Percentiles rank a stretch among this genome's conserved stretches.
Conservation (phyloP, 1,140 invertebrate genomes). For the Euwallacea similis region DNA sequence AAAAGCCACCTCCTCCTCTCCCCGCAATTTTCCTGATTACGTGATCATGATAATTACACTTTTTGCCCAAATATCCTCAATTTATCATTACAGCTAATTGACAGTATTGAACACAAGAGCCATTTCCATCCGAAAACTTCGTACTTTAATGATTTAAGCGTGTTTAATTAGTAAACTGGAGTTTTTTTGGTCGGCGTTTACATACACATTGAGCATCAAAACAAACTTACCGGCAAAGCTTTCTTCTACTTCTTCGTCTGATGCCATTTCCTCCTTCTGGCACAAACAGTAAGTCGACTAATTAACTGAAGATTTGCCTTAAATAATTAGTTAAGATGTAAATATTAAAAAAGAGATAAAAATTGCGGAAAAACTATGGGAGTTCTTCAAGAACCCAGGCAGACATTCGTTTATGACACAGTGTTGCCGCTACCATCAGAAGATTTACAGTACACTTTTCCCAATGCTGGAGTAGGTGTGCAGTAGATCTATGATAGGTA, state of each 20-base stretch:
- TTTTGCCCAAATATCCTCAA: constrained; percentile 9
- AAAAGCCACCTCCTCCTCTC: constrained; percentile 50
- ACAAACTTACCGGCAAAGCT: constrained; percentile 72
- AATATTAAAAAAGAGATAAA: no score
- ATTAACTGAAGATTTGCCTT: no score
- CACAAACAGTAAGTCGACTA: not conserved
- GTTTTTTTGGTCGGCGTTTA: constrained; percentile 41
- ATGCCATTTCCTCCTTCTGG: constrained; percentile 62
- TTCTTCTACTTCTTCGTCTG: constrained; percentile 76
- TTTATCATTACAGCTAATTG: no score
- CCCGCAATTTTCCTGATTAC: constrained; percentile 1
- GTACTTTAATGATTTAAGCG: constrained; percentile 12
- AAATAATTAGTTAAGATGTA: no score
- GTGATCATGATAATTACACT: constrained; percentile 41
- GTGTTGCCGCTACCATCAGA: no score
- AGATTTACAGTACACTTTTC: no score
- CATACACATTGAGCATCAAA: constrained; percentile 38
- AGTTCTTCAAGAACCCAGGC: no score
- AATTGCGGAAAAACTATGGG: no score
- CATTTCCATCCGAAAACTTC: not conserved
- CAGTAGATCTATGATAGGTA: no score
- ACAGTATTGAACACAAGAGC: no score
- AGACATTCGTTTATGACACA: no score
- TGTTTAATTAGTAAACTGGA: constrained; percentile 34
- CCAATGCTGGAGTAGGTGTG: no score